These are phyloP conservation scores for Tetraneura akinire DNA, from an alignment of 1,140 invertebrate species.

Conservation along the genomic window DNA sequence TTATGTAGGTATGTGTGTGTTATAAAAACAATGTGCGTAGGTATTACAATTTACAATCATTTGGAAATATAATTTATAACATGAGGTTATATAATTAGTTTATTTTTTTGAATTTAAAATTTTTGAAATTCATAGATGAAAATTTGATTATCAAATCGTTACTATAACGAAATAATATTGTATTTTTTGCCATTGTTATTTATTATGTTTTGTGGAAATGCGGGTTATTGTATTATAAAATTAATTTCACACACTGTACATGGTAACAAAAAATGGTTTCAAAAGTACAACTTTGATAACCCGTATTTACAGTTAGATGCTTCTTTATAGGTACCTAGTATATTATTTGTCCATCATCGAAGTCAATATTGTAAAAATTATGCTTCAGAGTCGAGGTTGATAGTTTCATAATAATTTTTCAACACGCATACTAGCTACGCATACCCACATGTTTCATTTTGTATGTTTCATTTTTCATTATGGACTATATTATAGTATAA, in stretches of 20 bases:
- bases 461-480: slow-evolving; percentile 1
- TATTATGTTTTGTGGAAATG: slow-evolving; percentile 5
- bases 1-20: background rate
- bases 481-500: no score
- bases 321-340: background rate
- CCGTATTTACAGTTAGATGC: background rate
- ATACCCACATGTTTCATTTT: slow-evolving; percentile 9
- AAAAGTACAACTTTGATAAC: slow-evolving; percentile 30
- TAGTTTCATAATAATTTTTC: background rate
- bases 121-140: no score
- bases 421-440: background rate
- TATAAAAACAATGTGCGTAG: background rate
- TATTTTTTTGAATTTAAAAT: background rate
- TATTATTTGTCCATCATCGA: background rate
- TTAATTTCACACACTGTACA: background rate
- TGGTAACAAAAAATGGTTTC: background rate
- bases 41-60: background rate
- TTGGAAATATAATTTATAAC: background rate
- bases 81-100: background rate
- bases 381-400: background rate
- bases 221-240: background rate
- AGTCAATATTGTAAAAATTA: background rate
- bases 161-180: background rate
- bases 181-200: background rate
- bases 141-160: background rate